phyloP scores from a whole-genome alignment of 2,888 invertebrate species.

The Orthonychiurus folsomi region DNA sequence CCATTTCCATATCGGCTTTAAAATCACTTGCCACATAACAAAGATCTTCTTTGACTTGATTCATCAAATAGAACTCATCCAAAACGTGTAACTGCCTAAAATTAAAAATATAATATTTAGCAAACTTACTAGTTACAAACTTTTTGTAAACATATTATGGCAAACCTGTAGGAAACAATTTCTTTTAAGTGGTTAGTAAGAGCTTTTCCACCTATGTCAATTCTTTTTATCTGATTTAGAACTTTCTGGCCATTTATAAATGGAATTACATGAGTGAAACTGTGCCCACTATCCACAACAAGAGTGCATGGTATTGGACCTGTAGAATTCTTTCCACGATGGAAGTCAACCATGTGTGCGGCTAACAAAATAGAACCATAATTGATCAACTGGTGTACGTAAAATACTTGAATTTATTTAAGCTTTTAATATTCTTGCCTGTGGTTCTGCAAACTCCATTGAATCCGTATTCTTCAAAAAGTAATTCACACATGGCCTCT shows the following conservation, averaged over 20 bases:
- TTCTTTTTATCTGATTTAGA: conserved; percentile 62
- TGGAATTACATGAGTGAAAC: conserved; percentile 89
- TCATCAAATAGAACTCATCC: conserved; percentile 97
- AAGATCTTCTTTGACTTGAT: conserved; percentile 95
- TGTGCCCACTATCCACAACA: conserved; percentile 89
- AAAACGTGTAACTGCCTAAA: conserved; percentile 86
- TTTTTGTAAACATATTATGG: too few species aligned
- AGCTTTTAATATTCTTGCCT: conserved; percentile 42
- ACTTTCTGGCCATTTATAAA: conserved; percentile 70
- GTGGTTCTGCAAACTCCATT: conserved; percentile 70
- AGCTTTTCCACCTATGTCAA: conserved; percentile 94
- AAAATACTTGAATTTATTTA: not conserved
- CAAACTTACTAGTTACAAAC: too few species aligned
- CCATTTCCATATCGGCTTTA: conserved; percentile 64
- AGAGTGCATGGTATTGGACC: conserved; percentile 58
- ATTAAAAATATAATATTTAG: conserved; percentile 18
- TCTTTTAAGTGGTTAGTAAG: conserved; percentile 97
- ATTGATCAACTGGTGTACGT: too few species aligned
- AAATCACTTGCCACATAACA: conserved; percentile 87
- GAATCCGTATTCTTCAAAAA: conserved; percentile 96
- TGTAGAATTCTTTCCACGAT: conserved; percentile 62
- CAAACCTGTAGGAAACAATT: conserved; percentile 85
- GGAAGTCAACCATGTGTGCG: conserved; percentile 51
- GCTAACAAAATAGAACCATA: conserved; percentile 8
- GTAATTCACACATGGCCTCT: conserved; percentile 88